Base-by-base conservation (phyloP, 2,797 vertebrate species). In the Manis crassicaudata region DNA sequence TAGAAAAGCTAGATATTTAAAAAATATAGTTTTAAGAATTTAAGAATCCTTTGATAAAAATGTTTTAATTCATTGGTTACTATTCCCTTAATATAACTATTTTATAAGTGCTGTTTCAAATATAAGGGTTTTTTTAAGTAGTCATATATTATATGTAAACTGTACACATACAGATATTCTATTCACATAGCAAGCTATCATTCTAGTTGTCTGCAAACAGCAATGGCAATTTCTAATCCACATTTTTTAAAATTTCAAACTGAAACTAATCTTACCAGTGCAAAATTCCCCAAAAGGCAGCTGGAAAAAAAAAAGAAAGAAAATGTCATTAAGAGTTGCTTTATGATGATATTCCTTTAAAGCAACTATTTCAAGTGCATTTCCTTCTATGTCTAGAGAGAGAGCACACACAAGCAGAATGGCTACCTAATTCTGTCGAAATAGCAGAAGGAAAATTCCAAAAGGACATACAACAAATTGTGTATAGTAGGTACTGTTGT, bases 191-290 rank as follows among this genome's bases (percentile, higher is more conserved):
- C 29, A 73, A 77, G 32, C 16, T 37, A 43, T 73, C 68, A 40
- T 32, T 77, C 73, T 93, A 60, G 72, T 0, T 46, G 2, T 37
- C 50, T 63, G 35, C 58, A 89, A 88, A 68, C 2, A 73, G 6
- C 18, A 35, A 65, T 67, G 54, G 32, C 32, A 94, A 88, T 37
- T 77, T 86, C 92, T 63, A 93, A 90, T 68, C 17, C 40, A 94
- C 60, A 37, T 87, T 84, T 79, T 73, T 90, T 91, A 77, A 68
- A 37, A 85, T 70, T 88, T 97, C 23, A 90, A 82, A 93, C 21
- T 27, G 23, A 95, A 96, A 95, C 60, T 76, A 83, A 54, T 97
- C 99, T 99, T 97, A 99, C 99, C 99, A 99, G 97, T 99, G 99
- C 54, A 99, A 98, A 98, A 98, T 97, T 95, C 99, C 99, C 63